phyloP scores from a whole-genome alignment of 2,888 invertebrate genomes.

The Scaptomyza flava region DNA sequence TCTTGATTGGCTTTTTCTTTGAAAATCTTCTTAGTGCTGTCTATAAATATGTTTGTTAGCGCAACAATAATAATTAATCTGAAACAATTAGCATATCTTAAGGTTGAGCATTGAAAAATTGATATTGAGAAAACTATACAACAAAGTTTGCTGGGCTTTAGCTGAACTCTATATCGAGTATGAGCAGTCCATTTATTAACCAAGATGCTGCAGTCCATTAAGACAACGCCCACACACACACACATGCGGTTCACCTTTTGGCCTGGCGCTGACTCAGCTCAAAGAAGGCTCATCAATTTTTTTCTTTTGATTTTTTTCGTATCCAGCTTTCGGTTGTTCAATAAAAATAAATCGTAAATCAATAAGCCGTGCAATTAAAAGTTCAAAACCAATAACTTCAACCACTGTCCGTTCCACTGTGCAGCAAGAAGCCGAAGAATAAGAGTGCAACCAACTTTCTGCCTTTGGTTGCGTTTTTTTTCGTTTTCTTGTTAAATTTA shows the following conservation, averaged over 20 bases:
- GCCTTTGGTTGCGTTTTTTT: not conserved
- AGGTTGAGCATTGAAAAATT: slow-evolving; percentile 21
- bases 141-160: slow-evolving; percentile 1
- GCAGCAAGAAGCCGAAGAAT: not conserved
- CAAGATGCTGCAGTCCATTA: slow-evolving; percentile 46
- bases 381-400: slow-evolving; percentile 44
- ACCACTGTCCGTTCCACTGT: not conserved
- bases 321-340: slow-evolving; percentile 39
- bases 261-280: slow-evolving; percentile 61
- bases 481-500: slow-evolving; percentile 51
- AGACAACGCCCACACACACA: slow-evolving; percentile 43
- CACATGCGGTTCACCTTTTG: slow-evolving; percentile 62
- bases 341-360: slow-evolving; percentile 79
- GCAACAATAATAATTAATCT: slow-evolving; percentile 24
- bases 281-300: slow-evolving; percentile 68
- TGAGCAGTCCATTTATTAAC: slow-evolving; percentile 48
- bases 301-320: slow-evolving; percentile 19
- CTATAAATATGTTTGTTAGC: slow-evolving; percentile 7
- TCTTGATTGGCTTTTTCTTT: not conserved
- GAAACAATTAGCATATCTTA: slow-evolving; percentile 32
- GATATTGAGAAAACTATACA: slow-evolving; percentile 4
- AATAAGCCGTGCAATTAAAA: slow-evolving; percentile 65
- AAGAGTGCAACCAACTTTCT: slow-evolving; percentile 4
- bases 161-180: slow-evolving; percentile 22
- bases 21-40: not conserved